A percentile compares a stretch with the other conserved stretches of the same genome.
phyloP scores from a whole-genome alignment of 2,113 vertebrate species.

The Empidonax traillii region DNA sequence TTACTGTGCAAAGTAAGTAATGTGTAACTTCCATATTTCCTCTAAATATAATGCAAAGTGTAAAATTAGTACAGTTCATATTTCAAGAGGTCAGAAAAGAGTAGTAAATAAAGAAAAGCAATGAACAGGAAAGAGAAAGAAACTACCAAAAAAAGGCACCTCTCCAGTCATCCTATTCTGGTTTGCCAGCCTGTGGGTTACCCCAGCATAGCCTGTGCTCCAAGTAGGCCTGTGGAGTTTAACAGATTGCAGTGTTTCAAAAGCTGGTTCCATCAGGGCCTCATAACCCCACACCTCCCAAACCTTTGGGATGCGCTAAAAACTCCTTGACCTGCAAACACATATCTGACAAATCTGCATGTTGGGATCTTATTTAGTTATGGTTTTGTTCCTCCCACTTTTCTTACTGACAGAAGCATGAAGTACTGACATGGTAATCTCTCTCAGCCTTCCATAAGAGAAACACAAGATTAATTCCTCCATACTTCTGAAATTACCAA shows the following conservation, averaged over 20 bases:
- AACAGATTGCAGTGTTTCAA: neutral
- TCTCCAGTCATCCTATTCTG: neutral
- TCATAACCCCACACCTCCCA: neutral
- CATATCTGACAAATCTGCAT: neutral
- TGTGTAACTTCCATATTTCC: neutral
- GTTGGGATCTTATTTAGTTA: neutral
- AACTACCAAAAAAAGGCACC: neutral
- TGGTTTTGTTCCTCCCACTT: neutral
- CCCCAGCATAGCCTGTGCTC: accelerated
- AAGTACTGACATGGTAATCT: neutral
- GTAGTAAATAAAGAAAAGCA: neutral
- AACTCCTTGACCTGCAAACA: neutral
- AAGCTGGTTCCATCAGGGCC: neutral
- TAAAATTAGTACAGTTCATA: neutral
- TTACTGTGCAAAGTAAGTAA: neutral
- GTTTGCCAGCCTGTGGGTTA: neutral
- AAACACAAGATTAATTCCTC: neutral
- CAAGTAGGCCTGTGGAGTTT: neutral
- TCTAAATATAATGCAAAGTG: neutral
- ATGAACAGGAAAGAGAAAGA: neutral
- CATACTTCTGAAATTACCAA: neutral
- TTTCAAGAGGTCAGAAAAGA: neutral
- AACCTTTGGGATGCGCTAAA: neutral
- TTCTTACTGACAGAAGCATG: neutral
- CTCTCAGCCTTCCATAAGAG: neutral